Evolutionary conservation across 2,797 vertebrate species (phyloP).

Genomic region (Tarsius wallacei): DNA sequence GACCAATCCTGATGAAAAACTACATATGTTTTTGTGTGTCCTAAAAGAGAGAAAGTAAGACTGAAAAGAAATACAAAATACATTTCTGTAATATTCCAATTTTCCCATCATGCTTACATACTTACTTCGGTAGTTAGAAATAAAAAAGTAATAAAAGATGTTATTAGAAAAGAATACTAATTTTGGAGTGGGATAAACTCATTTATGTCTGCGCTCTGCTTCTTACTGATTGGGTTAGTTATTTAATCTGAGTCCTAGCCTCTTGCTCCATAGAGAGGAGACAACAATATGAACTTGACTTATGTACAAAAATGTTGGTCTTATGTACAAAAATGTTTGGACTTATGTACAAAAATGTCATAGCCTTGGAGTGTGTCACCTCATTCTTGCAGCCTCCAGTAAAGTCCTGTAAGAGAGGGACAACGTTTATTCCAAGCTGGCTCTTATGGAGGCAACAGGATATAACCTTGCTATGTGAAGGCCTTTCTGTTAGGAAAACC

Average conservation of each 20-base stretch:
- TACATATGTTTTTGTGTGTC: neutral
- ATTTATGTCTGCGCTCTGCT: neutral
- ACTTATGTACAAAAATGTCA: conserved; percentile 25
- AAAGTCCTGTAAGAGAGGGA: conserved; percentile 36
- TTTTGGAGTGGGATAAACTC: neutral
- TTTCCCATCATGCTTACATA: neutral
- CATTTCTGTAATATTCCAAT: neutral
- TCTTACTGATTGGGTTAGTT: neutral
- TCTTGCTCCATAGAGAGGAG: conserved; percentile 32
- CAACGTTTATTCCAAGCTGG: conserved; percentile 6
- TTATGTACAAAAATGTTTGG: conserved; percentile 52
- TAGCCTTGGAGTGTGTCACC: neutral
- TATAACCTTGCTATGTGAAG: conserved; percentile 44
- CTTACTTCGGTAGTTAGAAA: conserved; percentile 26
- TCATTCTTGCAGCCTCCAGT: neutral
- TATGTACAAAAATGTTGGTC: conserved; percentile 24
- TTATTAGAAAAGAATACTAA: conserved; percentile 3
- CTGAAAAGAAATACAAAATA: conserved; percentile 30
- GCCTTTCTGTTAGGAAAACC: conserved; percentile 59
- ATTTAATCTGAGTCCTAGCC: conserved; percentile 42
- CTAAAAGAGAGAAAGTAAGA: neutral
- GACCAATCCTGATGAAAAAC: conserved; percentile 60
- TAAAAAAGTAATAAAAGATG: neutral
- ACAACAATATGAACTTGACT: neutral
- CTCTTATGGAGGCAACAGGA: conserved; percentile 49